A percentile compares a stretch with the other conserved stretches of the same genome.
Evolutionary conservation across 2,113 vertebrate species (phyloP).

Genomic region (Lampris megalopsis): DNA sequence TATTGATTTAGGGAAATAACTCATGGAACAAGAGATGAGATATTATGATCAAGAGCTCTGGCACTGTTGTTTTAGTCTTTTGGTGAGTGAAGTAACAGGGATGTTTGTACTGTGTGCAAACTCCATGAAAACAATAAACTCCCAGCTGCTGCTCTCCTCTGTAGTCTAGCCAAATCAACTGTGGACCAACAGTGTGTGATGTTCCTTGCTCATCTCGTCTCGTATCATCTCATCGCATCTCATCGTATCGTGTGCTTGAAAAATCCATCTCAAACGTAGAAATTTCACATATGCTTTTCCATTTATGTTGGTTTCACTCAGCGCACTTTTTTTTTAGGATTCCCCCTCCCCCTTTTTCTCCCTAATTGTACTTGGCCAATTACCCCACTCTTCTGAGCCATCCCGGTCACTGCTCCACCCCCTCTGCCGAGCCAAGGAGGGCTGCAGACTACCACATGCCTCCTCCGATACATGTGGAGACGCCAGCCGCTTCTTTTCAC

Average conservation of each 20-base stretch:
- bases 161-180: slow-evolving; percentile 19
- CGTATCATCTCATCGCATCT: not conserved
- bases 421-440: too few relatives aligned
- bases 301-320: not conserved
- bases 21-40: slow-evolving; percentile 39
- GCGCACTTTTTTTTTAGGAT: too few relatives aligned
- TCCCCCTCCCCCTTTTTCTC: too few relatives aligned
- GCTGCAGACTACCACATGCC: too few relatives aligned
- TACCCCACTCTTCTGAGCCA: too few relatives aligned
- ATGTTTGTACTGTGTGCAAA: slow-evolving; percentile 6
- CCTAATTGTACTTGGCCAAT: too few relatives aligned
- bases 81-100: slow-evolving; percentile 54
- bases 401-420: too few relatives aligned
- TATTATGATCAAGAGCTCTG: slow-evolving; percentile 48
- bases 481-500: too few relatives aligned
- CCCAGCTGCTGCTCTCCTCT: slow-evolving; percentile 6
- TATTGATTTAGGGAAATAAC: slow-evolving; percentile 57
- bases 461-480: too few relatives aligned
- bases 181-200: slow-evolving; percentile 7
- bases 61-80: slow-evolving; percentile 7
- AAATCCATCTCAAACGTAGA: not conserved
- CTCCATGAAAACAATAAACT: not conserved
- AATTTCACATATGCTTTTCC: not conserved
- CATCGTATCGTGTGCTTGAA: too few relatives aligned
- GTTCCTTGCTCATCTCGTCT: slow-evolving; percentile 6